phyloP scores from a whole-genome alignment of 2,888 invertebrate genomes.

The Malthinus seriepunctatus region DNA sequence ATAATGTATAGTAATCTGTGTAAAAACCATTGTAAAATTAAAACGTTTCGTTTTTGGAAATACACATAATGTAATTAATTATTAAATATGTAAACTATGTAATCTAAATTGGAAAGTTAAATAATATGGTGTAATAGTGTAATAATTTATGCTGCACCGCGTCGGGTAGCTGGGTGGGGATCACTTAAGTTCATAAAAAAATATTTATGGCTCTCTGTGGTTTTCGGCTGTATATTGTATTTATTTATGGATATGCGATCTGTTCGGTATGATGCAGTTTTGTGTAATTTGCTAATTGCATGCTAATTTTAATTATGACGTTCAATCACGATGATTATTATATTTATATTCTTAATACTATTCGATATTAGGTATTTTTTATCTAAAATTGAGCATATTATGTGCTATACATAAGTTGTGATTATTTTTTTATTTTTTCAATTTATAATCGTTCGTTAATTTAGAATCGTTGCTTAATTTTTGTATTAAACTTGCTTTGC shows the following conservation, averaged over 20 bases:
- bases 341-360: no score
- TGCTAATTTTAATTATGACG: constrained; percentile 20
- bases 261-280: constrained; percentile 36
- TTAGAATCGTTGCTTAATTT: constrained; percentile 9
- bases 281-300: constrained; percentile 26
- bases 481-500: constrained; percentile 23
- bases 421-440: constrained; percentile 8
- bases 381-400: no score
- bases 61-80: constrained; percentile 36
- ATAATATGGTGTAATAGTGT: constrained; percentile 22
- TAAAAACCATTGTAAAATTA: constrained; percentile 54
- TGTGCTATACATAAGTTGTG: constrained; percentile 14
- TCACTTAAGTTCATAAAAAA: constrained; percentile 49
- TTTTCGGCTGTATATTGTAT: constrained; percentile 53
- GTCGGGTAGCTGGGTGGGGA: constrained; percentile 58
- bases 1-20: constrained; percentile 55
- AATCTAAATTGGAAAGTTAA: constrained; percentile 42
- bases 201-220: constrained; percentile 44
- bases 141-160: constrained; percentile 25
- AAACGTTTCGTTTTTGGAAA: constrained; percentile 53
- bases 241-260: constrained; percentile 51
- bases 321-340: constrained; percentile 18
- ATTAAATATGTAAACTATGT: constrained; percentile 39
- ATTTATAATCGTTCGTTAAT: constrained; percentile 8
- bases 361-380: not conserved